Percentiles rank a stretch among this genome's conserved stretches.
Conservation (phyloP, 2,888 invertebrate genomes). For the Mesochorus sp. region DNA sequence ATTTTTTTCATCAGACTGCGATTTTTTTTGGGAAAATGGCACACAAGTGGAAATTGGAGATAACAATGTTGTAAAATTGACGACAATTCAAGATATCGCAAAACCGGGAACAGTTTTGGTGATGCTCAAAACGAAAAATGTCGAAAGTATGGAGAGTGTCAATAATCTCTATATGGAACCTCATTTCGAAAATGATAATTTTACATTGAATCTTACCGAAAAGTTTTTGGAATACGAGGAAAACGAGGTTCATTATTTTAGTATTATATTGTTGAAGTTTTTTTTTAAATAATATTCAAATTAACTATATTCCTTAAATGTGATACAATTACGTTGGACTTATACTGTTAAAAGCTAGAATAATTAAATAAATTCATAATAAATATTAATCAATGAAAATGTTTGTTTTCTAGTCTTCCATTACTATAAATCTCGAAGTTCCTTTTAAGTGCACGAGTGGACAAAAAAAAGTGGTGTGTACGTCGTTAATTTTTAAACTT, state of each 20-base stretch:
- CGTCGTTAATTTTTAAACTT: background rate
- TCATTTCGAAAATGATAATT: background rate
- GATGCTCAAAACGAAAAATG: conserved; percentile 7
- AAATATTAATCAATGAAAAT: background rate
- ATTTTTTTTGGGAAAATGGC: conserved; percentile 45
- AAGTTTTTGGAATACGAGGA: conserved; percentile 62
- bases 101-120: conserved; percentile 42
- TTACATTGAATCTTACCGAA: conserved; percentile 57
- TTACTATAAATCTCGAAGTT: conserved; percentile 32
- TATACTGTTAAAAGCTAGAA: background rate
- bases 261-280: background rate
- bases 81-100: conserved; percentile 40
- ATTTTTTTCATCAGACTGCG: conserved; percentile 40
- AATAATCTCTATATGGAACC: conserved; percentile 27
- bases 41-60: conserved; percentile 3
- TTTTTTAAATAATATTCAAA: too few relatives aligned
- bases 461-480: conserved; percentile 46
- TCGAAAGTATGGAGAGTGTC: background rate
- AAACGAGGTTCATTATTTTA: conserved; percentile 56
- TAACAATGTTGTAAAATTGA: conserved; percentile 9
- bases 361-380: background rate
- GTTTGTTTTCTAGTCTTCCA: conserved; percentile 37
- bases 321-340: too few relatives aligned
- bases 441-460: conserved; percentile 42
- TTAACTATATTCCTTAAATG: too few relatives aligned